Percentiles rank a stretch among this genome's conserved stretches.
Evolutionary conservation across 2,797 vertebrate genomes (phyloP).

Genomic region (Macroramphosus scolopax): DNA sequence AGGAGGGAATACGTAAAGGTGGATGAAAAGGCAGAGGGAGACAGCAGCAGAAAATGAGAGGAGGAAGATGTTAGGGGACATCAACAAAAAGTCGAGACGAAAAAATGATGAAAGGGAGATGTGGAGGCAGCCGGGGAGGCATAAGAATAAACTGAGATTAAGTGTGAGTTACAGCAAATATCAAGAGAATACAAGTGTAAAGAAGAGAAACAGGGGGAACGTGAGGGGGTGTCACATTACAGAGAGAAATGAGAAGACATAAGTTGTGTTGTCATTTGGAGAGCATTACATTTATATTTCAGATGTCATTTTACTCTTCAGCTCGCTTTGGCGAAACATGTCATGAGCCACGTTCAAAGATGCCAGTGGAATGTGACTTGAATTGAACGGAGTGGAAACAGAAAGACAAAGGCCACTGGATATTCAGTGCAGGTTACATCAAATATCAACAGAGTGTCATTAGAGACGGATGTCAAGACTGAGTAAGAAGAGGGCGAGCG

Average conservation of each 20-base stretch:
- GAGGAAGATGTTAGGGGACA: constrained; percentile 1
- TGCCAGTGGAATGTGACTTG: neutral
- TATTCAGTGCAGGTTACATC: constrained; percentile 29
- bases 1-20: constrained; percentile 16
- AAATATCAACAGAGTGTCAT: constrained; percentile 34
- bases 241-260: constrained; percentile 14
- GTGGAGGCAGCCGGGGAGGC: constrained; percentile 13
- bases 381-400: constrained; percentile 1
- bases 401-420: constrained; percentile 34
- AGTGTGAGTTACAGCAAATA: constrained; percentile 41
- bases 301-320: constrained; percentile 12
- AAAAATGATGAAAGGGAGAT: constrained; percentile 17
- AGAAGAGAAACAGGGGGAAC: constrained; percentile 6
- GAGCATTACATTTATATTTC: constrained; percentile 1
- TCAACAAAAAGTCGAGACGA: constrained; percentile 4
- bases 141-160: constrained; percentile 50
- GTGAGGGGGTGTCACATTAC: constrained; percentile 12
- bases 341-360: neutral
- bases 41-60: constrained; percentile 2
- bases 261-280: constrained; percentile 22
- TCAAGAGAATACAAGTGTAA: constrained; percentile 9
- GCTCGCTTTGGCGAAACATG: neutral
- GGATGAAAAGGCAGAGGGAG: constrained; percentile 11
- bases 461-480: constrained; percentile 28
- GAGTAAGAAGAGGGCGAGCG: constrained; percentile 13